Conservation (phyloP, 1,140 invertebrate species). For the Latrodectus geometricus region DNA sequence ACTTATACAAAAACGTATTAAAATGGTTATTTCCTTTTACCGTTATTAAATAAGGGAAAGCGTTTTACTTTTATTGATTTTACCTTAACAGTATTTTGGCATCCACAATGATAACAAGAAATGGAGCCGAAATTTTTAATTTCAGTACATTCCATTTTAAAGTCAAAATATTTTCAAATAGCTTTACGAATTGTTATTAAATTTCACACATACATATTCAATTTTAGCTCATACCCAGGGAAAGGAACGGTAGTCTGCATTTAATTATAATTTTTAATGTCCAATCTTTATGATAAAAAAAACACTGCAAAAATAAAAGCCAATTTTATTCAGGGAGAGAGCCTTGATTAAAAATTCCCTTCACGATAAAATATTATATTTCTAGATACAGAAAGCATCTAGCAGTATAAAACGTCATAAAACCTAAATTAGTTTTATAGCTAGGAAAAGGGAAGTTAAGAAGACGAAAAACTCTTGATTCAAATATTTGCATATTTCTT, state of each 20-base stretch:
- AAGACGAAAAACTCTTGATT: neutral
- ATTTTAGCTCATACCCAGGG: neutral
- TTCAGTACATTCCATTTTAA: no score
- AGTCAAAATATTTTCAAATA: no score
- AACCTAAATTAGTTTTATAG: slow-evolving; percentile 35
- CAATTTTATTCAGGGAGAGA: neutral
- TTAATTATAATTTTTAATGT: slow-evolving; percentile 34
- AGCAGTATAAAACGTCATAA: slow-evolving; percentile 15
- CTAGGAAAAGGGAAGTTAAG: neutral
- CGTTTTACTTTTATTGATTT: no score
- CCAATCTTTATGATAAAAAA: neutral
- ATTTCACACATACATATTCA: slow-evolving; percentile 22
- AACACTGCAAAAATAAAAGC: neutral
- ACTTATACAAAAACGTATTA: no score
- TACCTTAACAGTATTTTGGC: no score
- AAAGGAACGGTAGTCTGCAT: neutral
- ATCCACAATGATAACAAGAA: no score
- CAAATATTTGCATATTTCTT: slow-evolving; percentile 35
- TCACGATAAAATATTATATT: slow-evolving; percentile 19
- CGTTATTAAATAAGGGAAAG: no score
- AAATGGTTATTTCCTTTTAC: no score
- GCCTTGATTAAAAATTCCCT: slow-evolving; percentile 24
- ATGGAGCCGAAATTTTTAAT: no score
- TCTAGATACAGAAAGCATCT: neutral
- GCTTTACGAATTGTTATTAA: slow-evolving; percentile 2